A percentile compares a stretch with the other conserved stretches of the same genome.
Conservation (phyloP, 2,888 invertebrate genomes). For the Notodonta ziczac region DNA sequence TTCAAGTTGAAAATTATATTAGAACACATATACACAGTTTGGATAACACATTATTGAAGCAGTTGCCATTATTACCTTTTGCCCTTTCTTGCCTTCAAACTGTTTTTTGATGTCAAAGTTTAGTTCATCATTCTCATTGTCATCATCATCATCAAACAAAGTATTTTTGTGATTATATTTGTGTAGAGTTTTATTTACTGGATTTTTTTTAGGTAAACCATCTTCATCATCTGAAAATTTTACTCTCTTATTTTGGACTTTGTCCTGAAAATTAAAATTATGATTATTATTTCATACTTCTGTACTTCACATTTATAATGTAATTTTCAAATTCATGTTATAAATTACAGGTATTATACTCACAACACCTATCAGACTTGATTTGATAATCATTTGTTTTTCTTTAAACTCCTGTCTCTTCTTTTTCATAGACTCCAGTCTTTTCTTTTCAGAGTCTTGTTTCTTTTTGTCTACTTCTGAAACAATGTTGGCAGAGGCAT, state of each 20-base stretch:
- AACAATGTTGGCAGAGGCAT: constrained; percentile 11
- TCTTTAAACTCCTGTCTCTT: constrained; percentile 86
- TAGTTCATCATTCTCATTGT: constrained; percentile 78
- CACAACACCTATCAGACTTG: constrained; percentile 86
- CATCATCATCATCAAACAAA: constrained; percentile 80
- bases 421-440: constrained; percentile 87
- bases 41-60: neutral
- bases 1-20: neutral
- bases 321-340: no score
- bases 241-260: constrained; percentile 84
- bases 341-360: constrained; percentile 46
- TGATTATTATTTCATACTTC: neutral
- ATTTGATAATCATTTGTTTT: constrained; percentile 87
- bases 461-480: constrained; percentile 52
- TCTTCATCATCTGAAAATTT: constrained; percentile 84
- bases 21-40: neutral
- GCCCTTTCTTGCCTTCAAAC: constrained; percentile 87
- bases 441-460: constrained; percentile 85
- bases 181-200: constrained; percentile 19
- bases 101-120: constrained; percentile 87
- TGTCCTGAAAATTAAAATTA: constrained; percentile 70
- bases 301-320: no score
- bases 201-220: constrained; percentile 23
- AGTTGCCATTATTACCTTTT: constrained; percentile 73
- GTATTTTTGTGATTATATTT: constrained; percentile 44